A percentile compares a stretch with the other conserved stretches of the same genome.
Conservation (phyloP, 2,797 vertebrate species). For the Aldrovandia affinis region DNA sequence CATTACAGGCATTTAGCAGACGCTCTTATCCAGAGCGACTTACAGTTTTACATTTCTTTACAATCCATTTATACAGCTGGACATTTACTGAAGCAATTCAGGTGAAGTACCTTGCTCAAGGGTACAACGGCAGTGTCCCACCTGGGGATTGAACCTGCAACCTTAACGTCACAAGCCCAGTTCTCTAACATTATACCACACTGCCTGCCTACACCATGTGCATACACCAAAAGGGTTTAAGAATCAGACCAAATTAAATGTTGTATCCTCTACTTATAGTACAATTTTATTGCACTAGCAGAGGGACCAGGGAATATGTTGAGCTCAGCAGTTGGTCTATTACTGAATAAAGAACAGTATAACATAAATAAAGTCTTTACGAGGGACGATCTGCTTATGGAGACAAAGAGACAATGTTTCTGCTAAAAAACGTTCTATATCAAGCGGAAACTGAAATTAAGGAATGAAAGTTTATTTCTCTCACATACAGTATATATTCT, state of each 20-base stretch:
- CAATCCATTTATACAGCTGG: no score
- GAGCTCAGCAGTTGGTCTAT: conserved; percentile 63
- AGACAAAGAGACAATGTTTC: neutral
- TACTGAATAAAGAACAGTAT: conserved; percentile 64
- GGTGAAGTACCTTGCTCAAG: no score
- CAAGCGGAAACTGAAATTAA: neutral
- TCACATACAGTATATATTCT: no score
- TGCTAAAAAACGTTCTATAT: neutral
- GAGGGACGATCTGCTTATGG: neutral
- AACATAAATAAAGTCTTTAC: conserved; percentile 49
- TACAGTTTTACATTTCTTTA: no score
- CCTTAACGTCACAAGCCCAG: no score
- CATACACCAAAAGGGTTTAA: neutral
- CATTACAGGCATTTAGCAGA: no score
- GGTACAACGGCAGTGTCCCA: no score
- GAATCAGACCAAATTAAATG: neutral
- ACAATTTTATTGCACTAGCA: conserved; percentile 41
- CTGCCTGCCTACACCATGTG: no score
- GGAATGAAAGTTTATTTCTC: neutral
- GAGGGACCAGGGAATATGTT: conserved; percentile 62
- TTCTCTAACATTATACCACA: no score
- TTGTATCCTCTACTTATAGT: conserved; percentile 32
- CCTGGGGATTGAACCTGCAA: no score
- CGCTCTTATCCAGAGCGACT: no score
- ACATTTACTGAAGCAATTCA: no score